Percentiles rank a stretch among this genome's conserved stretches.
Conservation (phyloP, 2,888 invertebrate genomes). For the Cheilosia scutellata region DNA sequence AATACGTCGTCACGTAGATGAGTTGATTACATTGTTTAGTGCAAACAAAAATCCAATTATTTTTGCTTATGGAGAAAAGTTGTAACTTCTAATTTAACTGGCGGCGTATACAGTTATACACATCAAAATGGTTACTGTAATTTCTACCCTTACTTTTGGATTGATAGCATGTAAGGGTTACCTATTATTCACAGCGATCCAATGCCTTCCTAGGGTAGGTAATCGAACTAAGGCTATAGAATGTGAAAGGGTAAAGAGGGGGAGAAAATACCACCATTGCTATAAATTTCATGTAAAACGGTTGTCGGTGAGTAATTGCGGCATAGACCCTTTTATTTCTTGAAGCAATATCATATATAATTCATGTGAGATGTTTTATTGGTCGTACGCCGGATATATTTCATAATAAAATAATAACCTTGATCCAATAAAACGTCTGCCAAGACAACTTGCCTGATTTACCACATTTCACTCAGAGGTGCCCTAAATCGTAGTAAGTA, state of each 20-base stretch:
- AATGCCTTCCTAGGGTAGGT: not conserved
- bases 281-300: conserved; percentile 26
- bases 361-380: not conserved
- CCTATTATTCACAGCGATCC: conserved; percentile 12
- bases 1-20: not conserved
- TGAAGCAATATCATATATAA: not conserved
- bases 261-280: not conserved
- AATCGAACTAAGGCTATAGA: not conserved
- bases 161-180: conserved; percentile 21
- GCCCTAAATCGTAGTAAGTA: conserved; percentile 28
- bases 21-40: not conserved
- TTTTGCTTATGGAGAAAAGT: conserved; percentile 24
- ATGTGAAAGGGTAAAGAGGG: not conserved
- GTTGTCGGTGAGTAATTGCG: conserved; percentile 42
- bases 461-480: not conserved
- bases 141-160: conserved; percentile 28
- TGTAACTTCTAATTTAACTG: conserved; percentile 15
- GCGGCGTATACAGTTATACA: not conserved
- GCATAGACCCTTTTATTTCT: conserved; percentile 14
- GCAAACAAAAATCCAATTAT: conserved; percentile 52
- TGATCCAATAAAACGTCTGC: conserved; percentile 45
- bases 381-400: conserved; percentile 1
- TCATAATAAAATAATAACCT: conserved; percentile 44
- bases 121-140: conserved; percentile 15
- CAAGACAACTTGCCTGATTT: conserved; percentile 9